A percentile compares a stretch with the other conserved stretches of the same genome.
Evolutionary conservation across 2,888 invertebrate genomes (phyloP).

Genomic region (Alitta virens): DNA sequence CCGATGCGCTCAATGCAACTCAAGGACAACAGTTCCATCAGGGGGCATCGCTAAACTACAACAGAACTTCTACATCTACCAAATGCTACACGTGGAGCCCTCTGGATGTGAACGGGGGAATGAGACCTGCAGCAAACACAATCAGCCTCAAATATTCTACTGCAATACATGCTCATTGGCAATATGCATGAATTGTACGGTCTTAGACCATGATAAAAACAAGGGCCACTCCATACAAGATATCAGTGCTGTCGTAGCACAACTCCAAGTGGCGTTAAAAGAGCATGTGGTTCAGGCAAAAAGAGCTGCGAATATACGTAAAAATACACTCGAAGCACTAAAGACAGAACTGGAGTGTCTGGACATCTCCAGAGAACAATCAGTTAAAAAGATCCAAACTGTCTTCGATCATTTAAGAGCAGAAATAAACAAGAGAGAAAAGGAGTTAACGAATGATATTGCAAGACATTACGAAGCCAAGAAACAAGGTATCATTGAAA

Average conservation of each 20-base stretch:
- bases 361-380: slow-evolving; percentile 1
- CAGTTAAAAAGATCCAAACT: slow-evolving; percentile 1
- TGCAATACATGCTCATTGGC: slow-evolving; percentile 15
- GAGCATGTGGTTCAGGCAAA: background rate
- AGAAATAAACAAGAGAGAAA: slow-evolving; percentile 6
- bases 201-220: slow-evolving; percentile 19
- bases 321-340: background rate
- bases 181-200: slow-evolving; percentile 24
- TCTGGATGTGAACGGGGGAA: background rate
- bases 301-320: background rate
- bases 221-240: slow-evolving; percentile 17
- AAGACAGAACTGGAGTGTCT: slow-evolving; percentile 12
- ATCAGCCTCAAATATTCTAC: slow-evolving; percentile 18
- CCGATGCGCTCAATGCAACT: slow-evolving; percentile 16
- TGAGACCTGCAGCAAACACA: slow-evolving; percentile 10
- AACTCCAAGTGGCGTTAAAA: slow-evolving; percentile 1
- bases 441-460: background rate
- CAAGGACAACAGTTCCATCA: slow-evolving; percentile 7
- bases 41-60: slow-evolving; percentile 10
- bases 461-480: background rate
- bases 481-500: slow-evolving; percentile 3
- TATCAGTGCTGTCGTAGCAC: slow-evolving; percentile 2
- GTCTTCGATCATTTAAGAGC: slow-evolving; percentile 10
- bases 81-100: slow-evolving; percentile 10
- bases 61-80: slow-evolving; percentile 17